Evolutionary conservation across 2,113 vertebrate genomes (phyloP), one percentile per base, ranked within the genome.

Genomic region (Hymenochirus boettgeri): DNA sequence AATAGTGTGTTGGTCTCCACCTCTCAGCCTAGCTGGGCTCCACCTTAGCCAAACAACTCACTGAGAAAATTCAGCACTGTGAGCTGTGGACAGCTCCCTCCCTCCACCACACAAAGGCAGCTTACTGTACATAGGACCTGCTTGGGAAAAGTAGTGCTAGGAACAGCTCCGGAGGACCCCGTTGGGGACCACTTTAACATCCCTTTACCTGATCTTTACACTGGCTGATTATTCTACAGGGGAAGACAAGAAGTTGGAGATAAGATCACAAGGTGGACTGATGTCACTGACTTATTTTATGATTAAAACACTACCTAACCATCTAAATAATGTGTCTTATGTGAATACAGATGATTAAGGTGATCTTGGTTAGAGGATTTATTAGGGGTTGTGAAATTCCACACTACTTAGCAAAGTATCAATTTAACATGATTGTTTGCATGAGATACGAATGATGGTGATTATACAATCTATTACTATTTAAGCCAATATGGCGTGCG

Each of bases 31-130:
- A 15, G 22, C 63, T 65, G 42, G 54, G 51, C 65, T 69, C 65
- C 65, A 69, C 65, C 65, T 69, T 53, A 69, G 57, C 47, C 48
- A 69, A 69, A 69, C 65, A 59, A 58, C 21, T 67, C 46, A 50
- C 29, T 51, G 47, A 39, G 29, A 10, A 4, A 4, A 7, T 66
- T 69, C 65, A 69, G 65, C 65, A 69, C 56, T 4, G 47, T 48
- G 37, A 22, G 53, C 53, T 57, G 39, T 24, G 57, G 65, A 69
- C 57, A 69, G 65, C 56, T 69, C 56, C 57, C 56, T 69, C 11
- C 55, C n/a, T n/a, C 33, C 33, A 42, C 4, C 12, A 39, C 56
- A 53, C 56, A 60, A 42, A 51, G 57, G 47, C n/a, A 24, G 21
- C 22, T 50, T n/a, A 18, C 39, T 42, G 39, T 15, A 42, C 13